These are phyloP conservation scores for Fratercula arctica DNA, from an alignment of 2,797 vertebrate genomes.

Conservation along the genomic window DNA sequence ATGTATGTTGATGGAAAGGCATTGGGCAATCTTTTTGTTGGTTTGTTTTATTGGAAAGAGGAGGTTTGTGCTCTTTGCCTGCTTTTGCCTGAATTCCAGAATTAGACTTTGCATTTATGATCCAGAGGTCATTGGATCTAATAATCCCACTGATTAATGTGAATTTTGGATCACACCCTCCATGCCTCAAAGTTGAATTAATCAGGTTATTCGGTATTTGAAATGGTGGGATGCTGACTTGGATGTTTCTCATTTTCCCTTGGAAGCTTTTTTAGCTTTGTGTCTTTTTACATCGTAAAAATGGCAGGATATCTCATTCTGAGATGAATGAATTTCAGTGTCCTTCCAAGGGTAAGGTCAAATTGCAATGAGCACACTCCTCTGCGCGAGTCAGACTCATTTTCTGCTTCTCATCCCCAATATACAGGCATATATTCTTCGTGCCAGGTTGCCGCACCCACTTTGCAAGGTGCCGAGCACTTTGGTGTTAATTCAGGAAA, in stretches of 20 bases:
- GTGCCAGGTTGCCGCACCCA: not conserved
- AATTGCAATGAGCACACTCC: not conserved
- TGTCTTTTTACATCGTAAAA: not conserved
- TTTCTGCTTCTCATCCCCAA: not conserved
- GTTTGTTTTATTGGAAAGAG: not conserved
- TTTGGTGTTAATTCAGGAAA: constrained; percentile 34
- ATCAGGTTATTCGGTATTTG: not conserved
- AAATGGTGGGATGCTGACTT: not conserved
- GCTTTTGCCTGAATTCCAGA: not conserved
- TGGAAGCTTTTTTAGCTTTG: not conserved
- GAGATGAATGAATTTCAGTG: not conserved
- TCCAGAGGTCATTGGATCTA: not conserved
- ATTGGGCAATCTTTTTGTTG: fast-evolving
- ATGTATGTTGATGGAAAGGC: not conserved
- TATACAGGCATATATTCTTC: not conserved
- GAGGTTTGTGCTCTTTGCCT: not conserved
- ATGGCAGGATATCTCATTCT: not conserved
- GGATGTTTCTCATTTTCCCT: not conserved
- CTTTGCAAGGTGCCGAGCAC: not conserved
- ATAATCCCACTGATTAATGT: not conserved
- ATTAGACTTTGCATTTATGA: not conserved
- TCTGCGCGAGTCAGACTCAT: not conserved
- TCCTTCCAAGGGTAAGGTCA: not conserved
- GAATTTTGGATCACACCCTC: not conserved
- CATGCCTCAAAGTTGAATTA: not conserved